Conservation (phyloP, 1,140 invertebrate genomes). For the Mamestra configurata region DNA sequence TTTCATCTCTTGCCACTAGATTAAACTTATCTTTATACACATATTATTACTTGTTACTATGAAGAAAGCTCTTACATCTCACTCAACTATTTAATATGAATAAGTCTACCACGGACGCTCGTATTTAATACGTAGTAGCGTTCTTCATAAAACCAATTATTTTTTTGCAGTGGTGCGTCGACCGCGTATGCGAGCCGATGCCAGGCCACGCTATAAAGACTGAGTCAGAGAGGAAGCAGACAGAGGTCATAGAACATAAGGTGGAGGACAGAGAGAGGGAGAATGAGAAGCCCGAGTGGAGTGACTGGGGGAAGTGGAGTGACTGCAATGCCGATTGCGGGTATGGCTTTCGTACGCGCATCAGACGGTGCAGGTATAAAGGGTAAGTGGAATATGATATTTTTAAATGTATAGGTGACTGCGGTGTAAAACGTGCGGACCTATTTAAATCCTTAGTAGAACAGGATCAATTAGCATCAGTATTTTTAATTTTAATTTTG, state of each 20-base stretch:
- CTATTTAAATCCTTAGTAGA: too few relatives aligned
- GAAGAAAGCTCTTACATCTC: not conserved
- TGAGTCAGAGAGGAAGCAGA: conserved; percentile 8
- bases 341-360: conserved; percentile 75
- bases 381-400: conserved; percentile 64
- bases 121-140: not conserved
- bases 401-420: too few relatives aligned
- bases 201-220: conserved; percentile 67
- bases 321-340: conserved; percentile 78
- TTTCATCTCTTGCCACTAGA: conserved; percentile 6
- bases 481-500: too few relatives aligned
- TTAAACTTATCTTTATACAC: conserved; percentile 31
- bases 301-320: conserved; percentile 78
- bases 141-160: not conserved
- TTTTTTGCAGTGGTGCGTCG: conserved; percentile 78
- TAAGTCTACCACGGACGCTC: too few relatives aligned
- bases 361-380: conserved; percentile 69
- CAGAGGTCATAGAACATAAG: conserved; percentile 47
- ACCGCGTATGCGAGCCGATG: conserved; percentile 79
- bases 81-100: too few relatives aligned
- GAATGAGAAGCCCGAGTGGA: conserved; percentile 67
- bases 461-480: too few relatives aligned
- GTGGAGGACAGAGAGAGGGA: conserved; percentile 49
- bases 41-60: not conserved
- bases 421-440: too few relatives aligned